Evolutionary conservation across 2,113 vertebrate species (phyloP).

Genomic region (Sardina pilchardus): DNA sequence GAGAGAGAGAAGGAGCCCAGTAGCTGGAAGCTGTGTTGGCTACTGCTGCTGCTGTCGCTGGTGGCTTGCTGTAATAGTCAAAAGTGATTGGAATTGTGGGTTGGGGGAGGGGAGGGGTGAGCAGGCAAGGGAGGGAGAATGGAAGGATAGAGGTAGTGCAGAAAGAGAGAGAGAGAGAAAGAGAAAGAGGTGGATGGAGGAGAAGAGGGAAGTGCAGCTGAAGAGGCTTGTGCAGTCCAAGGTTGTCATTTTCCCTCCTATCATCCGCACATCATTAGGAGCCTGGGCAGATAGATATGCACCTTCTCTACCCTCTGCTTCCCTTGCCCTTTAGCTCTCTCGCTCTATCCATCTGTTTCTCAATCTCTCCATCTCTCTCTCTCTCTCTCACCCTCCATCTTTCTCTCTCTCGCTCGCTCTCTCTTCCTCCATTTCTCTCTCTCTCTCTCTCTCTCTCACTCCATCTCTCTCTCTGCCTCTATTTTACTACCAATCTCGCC

Average conservation of each 20-base stretch:
- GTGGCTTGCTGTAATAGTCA: conserved; percentile 51
- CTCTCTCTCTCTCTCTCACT: conserved; percentile 24
- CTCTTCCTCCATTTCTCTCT: conserved; percentile 7
- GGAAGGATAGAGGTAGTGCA: neutral
- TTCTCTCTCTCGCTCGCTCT: neutral
- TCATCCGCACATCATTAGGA: conserved; percentile 51
- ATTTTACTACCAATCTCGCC: neutral
- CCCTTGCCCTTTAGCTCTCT: too few relatives aligned
- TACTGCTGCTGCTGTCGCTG: conserved; percentile 37
- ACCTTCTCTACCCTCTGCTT: conserved; percentile 20
- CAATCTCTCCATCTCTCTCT: neutral
- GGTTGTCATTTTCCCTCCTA: conserved; percentile 35
- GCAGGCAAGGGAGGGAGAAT: conserved; percentile 1
- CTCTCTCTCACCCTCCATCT: neutral
- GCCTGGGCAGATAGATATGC: conserved; percentile 30
- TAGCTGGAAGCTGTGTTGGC: neutral
- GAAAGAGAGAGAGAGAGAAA: neutral
- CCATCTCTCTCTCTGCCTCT: conserved; percentile 21
- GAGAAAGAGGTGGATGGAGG: conserved; percentile 38
- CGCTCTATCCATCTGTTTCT: neutral
- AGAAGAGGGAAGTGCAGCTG: conserved; percentile 38
- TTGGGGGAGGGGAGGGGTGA: conserved; percentile 13
- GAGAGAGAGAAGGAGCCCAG: neutral
- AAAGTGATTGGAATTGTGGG: conserved; percentile 43
- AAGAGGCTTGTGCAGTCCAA: conserved; percentile 32